phyloP scores from a whole-genome alignment of 1,140 invertebrate genomes.

The Lasioglossum albipes region DNA sequence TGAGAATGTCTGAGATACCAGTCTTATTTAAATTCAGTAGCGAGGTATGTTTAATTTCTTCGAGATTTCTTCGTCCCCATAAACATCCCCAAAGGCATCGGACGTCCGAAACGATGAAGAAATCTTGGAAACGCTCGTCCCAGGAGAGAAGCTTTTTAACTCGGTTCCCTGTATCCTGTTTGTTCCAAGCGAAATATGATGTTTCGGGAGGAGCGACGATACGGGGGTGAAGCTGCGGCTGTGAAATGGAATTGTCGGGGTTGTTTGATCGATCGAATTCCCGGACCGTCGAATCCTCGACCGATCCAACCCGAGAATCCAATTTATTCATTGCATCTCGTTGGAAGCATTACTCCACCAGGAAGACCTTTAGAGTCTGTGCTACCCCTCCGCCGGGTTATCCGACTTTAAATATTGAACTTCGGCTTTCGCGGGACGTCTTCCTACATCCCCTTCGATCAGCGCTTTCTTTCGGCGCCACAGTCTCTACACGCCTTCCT shows the following conservation, averaged over 20 bases:
- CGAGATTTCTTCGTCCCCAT: too few relatives aligned
- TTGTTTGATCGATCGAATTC: constrained; percentile 24
- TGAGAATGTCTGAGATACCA: too few relatives aligned
- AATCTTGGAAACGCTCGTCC: too few relatives aligned
- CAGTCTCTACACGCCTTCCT: neutral
- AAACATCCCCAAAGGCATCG: too few relatives aligned
- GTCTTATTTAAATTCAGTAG: too few relatives aligned
- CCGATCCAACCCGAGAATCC: constrained; percentile 31
- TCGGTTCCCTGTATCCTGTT: too few relatives aligned
- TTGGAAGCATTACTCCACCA: constrained; percentile 20
- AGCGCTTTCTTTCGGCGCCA: constrained; percentile 31
- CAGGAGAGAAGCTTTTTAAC: too few relatives aligned
- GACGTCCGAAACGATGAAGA: too few relatives aligned
- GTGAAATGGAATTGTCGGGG: constrained; percentile 6
- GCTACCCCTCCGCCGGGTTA: constrained; percentile 43
- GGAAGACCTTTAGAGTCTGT: constrained; percentile 41
- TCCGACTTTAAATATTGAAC: constrained; percentile 66
- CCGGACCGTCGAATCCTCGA: neutral
- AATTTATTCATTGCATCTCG: constrained; percentile 50
- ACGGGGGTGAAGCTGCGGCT: neutral
- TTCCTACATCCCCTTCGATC: constrained; percentile 42
- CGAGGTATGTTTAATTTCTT: too few relatives aligned
- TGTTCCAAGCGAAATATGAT: too few relatives aligned
- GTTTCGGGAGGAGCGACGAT: neutral
- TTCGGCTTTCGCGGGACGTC: constrained; percentile 30